These are phyloP conservation scores for Ptychochromis oligacanthus DNA, from an alignment of 2,113 vertebrate genomes.

Conservation along the genomic window DNA sequence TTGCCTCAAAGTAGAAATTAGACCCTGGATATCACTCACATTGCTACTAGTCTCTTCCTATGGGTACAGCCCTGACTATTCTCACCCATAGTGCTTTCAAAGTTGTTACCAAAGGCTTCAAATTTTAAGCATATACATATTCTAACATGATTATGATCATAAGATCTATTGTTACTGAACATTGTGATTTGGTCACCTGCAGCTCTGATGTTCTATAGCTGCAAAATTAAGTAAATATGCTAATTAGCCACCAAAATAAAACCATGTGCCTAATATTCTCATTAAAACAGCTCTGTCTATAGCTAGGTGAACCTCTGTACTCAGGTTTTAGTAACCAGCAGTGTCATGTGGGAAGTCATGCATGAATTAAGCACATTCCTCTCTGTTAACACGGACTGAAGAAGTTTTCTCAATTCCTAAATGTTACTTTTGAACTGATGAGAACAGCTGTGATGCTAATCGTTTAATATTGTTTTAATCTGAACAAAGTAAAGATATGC, in stretches of 20 bases:
- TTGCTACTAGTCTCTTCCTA: not conserved
- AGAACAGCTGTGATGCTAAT: slow-evolving; percentile 44
- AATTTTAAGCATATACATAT: not conserved
- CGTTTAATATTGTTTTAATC: slow-evolving; percentile 32
- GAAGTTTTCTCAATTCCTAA: not conserved
- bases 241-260: not conserved
- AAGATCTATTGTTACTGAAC: no score
- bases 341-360: not conserved
- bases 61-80: not conserved
- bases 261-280: not conserved
- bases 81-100: not conserved
- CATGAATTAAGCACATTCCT: not conserved
- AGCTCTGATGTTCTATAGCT: not conserved
- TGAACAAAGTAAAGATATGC: slow-evolving; percentile 30
- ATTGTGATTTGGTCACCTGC: not conserved
- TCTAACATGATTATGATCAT: not conserved
- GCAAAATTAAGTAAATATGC: not conserved
- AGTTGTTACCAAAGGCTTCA: not conserved
- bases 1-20: not conserved
- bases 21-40: not conserved
- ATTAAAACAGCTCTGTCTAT: not conserved
- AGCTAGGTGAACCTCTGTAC: not conserved
- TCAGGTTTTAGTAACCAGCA: not conserved
- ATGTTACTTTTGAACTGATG: slow-evolving; percentile 13
- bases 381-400: not conserved